Conservation (phyloP, 2,797 vertebrate species). For the Podarcis lilfordi region DNA sequence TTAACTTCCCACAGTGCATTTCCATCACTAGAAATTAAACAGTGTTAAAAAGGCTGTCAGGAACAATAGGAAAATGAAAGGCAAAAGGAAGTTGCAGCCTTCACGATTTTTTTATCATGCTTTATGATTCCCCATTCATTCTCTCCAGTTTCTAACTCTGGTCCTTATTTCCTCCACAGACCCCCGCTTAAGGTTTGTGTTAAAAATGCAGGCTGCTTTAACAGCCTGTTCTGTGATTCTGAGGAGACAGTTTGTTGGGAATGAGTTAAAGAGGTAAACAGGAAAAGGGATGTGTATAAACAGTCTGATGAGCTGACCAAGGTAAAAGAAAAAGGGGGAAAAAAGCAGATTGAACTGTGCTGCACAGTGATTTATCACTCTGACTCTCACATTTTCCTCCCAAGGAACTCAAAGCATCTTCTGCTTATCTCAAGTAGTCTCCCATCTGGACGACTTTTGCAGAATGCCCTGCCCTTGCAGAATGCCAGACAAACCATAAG, state of each 20-base stretch:
- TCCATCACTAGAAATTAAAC: conserved; percentile 25
- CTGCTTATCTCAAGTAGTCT: not conserved
- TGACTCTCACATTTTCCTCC: not conserved
- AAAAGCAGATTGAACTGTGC: not conserved
- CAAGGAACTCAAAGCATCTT: not conserved
- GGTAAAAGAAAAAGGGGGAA: not conserved
- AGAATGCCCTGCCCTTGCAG: no score
- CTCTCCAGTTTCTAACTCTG: conserved; percentile 1
- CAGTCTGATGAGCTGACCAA: not conserved
- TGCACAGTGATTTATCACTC: not conserved
- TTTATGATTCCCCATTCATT: conserved; percentile 11
- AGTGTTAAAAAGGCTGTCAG: not conserved
- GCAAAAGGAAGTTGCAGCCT: conserved; percentile 3
- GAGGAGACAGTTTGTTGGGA: not conserved
- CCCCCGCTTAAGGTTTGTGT: not conserved
- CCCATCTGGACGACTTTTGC: not conserved
- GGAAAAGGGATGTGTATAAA: not conserved
- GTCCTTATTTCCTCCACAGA: not conserved
- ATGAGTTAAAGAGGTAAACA: not conserved
- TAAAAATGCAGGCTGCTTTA: not conserved
- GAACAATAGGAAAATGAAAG: not conserved
- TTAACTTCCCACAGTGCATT: conserved; percentile 31
- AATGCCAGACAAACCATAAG: no score
- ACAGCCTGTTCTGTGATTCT: not conserved
- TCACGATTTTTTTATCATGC: not conserved